Percentiles rank a stretch among this genome's conserved stretches.
phyloP scores from a whole-genome alignment of 1,140 invertebrate genomes.

The Cryptotermes secundus region DNA sequence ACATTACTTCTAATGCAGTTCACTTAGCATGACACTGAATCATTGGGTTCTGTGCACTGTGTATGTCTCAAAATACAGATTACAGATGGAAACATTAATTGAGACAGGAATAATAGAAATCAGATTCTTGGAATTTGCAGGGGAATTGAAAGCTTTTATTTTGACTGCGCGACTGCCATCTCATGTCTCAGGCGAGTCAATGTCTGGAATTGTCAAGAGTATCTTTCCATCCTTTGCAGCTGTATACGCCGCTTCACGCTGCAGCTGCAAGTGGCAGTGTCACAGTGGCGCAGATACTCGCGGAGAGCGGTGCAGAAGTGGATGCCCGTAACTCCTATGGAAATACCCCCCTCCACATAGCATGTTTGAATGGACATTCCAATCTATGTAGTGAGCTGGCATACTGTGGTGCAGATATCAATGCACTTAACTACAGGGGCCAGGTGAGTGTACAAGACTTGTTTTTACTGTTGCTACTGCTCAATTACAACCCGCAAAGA shows the following conservation, averaged over 20 bases:
- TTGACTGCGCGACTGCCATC: too few species aligned
- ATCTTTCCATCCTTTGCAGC: constrained; percentile 46
- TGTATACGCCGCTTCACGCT: constrained; percentile 65
- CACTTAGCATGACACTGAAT: too few species aligned
- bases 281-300: constrained; percentile 53
- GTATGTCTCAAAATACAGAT: too few species aligned
- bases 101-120: too few species aligned
- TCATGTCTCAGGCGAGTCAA: too few species aligned
- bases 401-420: constrained; percentile 49
- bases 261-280: constrained; percentile 60
- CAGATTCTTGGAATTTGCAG: too few species aligned
- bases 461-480: neutral
- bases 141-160: too few species aligned
- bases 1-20: too few species aligned
- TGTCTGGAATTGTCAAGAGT: neutral
- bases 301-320: constrained; percentile 57
- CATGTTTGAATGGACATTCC: constrained; percentile 62
- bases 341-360: constrained; percentile 63
- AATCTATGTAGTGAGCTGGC: constrained; percentile 55
- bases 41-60: too few species aligned
- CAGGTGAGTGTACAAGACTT: constrained; percentile 45
- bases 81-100: too few species aligned
- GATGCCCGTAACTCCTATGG: constrained; percentile 60
- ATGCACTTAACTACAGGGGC: constrained; percentile 49
- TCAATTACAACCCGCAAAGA: too few species aligned